These are phyloP conservation scores for Entomobrya proxima DNA, from an alignment of 2,888 invertebrate species.

Conservation along the genomic window DNA sequence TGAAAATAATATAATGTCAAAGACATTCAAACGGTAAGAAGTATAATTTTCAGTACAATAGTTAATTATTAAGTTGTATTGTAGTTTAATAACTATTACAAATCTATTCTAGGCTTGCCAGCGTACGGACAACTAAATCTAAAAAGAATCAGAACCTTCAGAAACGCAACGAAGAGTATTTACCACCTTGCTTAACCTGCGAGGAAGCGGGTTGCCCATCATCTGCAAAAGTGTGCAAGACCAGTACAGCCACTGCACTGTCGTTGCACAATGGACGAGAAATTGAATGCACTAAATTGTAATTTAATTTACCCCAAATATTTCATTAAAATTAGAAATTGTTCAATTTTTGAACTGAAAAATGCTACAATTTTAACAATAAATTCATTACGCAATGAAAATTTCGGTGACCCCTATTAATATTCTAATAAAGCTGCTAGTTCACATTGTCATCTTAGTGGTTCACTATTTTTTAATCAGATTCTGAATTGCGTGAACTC, in stretches of 20 bases:
- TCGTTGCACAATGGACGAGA: constrained; percentile 54
- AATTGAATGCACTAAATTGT: constrained; percentile 71
- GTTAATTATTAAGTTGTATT: not conserved
- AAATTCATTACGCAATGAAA: too few relatives aligned
- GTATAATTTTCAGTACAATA: too few relatives aligned
- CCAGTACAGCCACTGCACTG: constrained; percentile 40
- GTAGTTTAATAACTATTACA: not conserved
- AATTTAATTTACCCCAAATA: not conserved
- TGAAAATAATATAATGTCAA: constrained; percentile 75
- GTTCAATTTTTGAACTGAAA: not conserved
- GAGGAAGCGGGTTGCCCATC: constrained; percentile 65
- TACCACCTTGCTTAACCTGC: constrained; percentile 58
- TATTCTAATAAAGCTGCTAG: too few relatives aligned
- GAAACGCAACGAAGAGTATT: not conserved
- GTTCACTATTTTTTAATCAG: too few relatives aligned
- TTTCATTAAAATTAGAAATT: not conserved
- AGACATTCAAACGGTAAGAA: constrained; percentile 73
- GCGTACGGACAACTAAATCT: constrained; percentile 67
- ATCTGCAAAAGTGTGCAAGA: not conserved
- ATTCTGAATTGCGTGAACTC: too few relatives aligned
- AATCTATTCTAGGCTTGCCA: constrained; percentile 61
- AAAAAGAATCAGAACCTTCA: not conserved
- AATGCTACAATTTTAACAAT: not conserved
- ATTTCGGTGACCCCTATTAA: too few relatives aligned
- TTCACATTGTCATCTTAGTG: too few relatives aligned